Evolutionary conservation across 2,888 invertebrate genomes (phyloP).

Genomic region (Tigriopus californicus): DNA sequence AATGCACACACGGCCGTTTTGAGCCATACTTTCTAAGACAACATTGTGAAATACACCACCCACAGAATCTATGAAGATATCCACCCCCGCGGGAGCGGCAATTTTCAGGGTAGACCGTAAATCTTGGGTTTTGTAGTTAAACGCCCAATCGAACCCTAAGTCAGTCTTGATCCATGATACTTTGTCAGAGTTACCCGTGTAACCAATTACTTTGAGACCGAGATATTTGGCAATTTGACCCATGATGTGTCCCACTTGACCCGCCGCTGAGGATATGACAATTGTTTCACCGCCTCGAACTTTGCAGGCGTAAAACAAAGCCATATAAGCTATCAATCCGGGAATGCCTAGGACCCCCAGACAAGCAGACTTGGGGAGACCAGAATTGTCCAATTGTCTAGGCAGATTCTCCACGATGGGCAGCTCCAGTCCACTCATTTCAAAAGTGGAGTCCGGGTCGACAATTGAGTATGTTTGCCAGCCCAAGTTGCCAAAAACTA

Average conservation of each 20-base stretch:
- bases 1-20: conserved; percentile 39
- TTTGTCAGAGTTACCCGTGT: conserved; percentile 50
- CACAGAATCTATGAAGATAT: conserved; percentile 35
- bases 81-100: conserved; percentile 46
- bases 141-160: conserved; percentile 44
- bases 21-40: conserved; percentile 41
- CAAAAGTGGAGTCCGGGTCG: conserved; percentile 3
- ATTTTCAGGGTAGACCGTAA: conserved; percentile 36
- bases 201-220: conserved; percentile 22
- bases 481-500: conserved; percentile 1
- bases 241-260: conserved; percentile 12
- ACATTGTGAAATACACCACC: conserved; percentile 43
- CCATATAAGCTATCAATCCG: conserved; percentile 12
- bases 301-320: not conserved
- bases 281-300: conserved; percentile 10
- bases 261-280: conserved; percentile 10
- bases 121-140: conserved; percentile 48
- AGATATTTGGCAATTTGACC: conserved; percentile 12
- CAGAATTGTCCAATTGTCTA: conserved; percentile 7
- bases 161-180: conserved; percentile 45
- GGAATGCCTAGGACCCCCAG: conserved; percentile 9
- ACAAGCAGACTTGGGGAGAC: conserved; percentile 5
- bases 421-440: conserved; percentile 6
- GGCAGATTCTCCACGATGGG: conserved; percentile 5
- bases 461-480: conserved; percentile 9